Evolutionary conservation across 2,113 vertebrate genomes (phyloP).

Genomic region (Origma solitaria): DNA sequence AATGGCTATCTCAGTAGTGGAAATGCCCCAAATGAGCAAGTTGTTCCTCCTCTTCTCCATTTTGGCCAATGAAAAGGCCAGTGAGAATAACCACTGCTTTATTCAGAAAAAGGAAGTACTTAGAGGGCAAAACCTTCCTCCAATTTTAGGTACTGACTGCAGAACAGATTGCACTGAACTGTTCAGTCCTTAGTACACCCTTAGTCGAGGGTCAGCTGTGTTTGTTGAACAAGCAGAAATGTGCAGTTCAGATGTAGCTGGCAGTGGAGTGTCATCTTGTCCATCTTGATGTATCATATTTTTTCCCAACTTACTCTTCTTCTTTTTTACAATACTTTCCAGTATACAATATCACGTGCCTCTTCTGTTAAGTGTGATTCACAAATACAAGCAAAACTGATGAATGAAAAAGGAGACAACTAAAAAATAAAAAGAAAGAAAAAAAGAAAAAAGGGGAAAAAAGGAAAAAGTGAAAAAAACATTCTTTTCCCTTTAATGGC

Average conservation of each 20-base stretch:
- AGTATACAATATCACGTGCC: background rate
- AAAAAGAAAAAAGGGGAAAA: accelerated
- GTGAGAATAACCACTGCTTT: background rate
- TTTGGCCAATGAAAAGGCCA: background rate
- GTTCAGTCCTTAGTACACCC: background rate
- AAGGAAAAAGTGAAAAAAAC: background rate
- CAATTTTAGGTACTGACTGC: background rate
- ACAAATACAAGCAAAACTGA: background rate
- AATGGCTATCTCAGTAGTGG: background rate
- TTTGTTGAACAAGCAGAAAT: background rate
- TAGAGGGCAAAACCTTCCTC: background rate
- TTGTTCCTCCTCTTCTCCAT: background rate
- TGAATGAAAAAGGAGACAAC: background rate
- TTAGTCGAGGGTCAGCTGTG: background rate
- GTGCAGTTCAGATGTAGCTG: background rate
- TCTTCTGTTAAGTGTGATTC: background rate
- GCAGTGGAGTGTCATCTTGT: background rate
- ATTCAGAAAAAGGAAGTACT: background rate
- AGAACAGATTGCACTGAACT: background rate
- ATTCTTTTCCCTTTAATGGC: background rate
- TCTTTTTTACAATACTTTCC: background rate
- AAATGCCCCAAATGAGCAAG: background rate
- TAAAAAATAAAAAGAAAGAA: background rate
- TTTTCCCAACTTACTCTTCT: background rate
- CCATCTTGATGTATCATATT: background rate